Percentiles rank a stretch among this genome's conserved stretches.
These are phyloP conservation scores for Brachionus rotundiformis DNA, from an alignment of 1,140 invertebrate genomes.

Conservation along the genomic window DNA sequence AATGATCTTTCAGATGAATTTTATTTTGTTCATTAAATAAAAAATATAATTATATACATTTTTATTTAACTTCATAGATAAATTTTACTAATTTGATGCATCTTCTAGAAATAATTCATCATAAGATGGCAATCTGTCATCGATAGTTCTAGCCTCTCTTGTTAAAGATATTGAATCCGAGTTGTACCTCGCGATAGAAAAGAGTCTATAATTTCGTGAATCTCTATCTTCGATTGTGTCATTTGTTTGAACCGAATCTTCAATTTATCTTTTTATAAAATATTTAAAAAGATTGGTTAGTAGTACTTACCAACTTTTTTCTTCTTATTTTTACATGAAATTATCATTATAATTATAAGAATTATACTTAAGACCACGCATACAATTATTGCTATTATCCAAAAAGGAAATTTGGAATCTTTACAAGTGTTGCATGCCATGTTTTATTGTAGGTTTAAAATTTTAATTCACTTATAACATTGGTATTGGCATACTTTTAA, in stretches of 20 bases:
- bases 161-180: constrained; percentile 1
- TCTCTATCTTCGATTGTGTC: background rate
- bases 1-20: constrained; percentile 9
- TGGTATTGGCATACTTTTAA: background rate
- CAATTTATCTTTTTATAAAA: background rate
- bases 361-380: background rate
- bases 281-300: background rate
- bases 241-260: background rate
- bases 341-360: background rate
- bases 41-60: background rate
- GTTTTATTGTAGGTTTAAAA: background rate
- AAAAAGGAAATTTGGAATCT: background rate
- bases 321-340: background rate
- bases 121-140: background rate
- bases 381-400: background rate
- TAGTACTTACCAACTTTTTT: background rate
- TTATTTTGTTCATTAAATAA: constrained; percentile 10
- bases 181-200: background rate
- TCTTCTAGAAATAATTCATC: background rate
- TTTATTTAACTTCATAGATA: background rate
- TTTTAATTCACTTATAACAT: background rate
- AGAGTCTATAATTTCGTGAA: background rate
- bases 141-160: background rate
- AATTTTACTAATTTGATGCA: background rate
- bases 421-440: background rate